Percentiles rank a stretch among this genome's conserved stretches.
These are phyloP conservation scores for Triplophysa yarkandensis DNA, from an alignment of 2,797 vertebrate species.

Conservation along the genomic window DNA sequence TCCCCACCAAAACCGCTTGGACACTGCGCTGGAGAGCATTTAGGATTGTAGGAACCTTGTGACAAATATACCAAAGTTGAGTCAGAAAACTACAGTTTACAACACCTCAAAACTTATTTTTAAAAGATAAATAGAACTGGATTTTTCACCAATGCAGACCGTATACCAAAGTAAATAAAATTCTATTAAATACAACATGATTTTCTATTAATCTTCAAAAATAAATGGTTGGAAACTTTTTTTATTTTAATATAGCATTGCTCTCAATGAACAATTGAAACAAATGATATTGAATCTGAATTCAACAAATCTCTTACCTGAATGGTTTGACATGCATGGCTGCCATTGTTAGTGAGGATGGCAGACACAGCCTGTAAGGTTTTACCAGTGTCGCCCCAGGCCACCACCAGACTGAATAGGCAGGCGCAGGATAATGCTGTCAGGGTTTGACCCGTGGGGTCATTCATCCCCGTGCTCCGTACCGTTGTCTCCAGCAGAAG, in stretches of 20 bases:
- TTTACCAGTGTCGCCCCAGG: conserved; percentile 98
- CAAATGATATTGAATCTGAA: neutral
- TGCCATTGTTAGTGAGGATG: conserved; percentile 98
- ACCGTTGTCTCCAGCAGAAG: conserved; percentile 96
- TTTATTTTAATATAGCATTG: no score
- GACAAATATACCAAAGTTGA: neutral
- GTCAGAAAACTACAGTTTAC: neutral
- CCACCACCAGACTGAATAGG: conserved; percentile 96
- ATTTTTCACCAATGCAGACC: no score
- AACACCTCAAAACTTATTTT: neutral
- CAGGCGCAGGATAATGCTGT: conserved; percentile 97
- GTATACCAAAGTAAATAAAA: no score
- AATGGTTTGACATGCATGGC: conserved; percentile 97
- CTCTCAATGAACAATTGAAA: no score
- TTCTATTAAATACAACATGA: no score
- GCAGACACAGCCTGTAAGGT: conserved; percentile 96
- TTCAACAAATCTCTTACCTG: conserved; percentile 74
- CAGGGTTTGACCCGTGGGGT: conserved; percentile 93
- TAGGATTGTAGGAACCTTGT: conserved; percentile 94
- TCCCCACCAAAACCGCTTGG: conserved; percentile 96
- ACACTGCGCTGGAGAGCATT: conserved; percentile 96
- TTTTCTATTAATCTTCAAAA: no score
- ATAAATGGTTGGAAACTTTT: no score
- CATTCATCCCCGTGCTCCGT: conserved; percentile 93
- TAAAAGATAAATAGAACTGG: neutral